Evolutionary conservation across 1,140 invertebrate genomes (phyloP).

Genomic region (Anoplolepis gracilipes): DNA sequence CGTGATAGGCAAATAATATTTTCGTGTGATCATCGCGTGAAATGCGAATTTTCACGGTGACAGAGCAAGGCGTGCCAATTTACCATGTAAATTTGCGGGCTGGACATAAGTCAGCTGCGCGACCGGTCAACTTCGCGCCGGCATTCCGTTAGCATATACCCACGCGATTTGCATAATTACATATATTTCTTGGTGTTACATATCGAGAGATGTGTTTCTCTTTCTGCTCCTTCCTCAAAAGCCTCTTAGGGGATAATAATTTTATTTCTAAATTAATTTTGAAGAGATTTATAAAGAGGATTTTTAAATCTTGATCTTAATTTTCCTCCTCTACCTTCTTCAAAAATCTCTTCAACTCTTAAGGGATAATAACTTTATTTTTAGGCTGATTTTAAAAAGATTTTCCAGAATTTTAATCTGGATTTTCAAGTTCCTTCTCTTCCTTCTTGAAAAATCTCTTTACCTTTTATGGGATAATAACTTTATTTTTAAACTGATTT

Average conservation of each 20-base stretch:
- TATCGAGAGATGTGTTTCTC: not conserved
- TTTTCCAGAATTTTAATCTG: not conserved
- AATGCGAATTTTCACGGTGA: constrained; percentile 13
- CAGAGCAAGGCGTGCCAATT: constrained; percentile 17
- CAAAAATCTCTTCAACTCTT: not conserved
- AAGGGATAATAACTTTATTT: not conserved
- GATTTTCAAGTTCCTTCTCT: no score
- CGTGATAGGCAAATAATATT: not conserved
- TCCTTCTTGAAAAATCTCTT: no score
- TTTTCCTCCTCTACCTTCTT: not conserved
- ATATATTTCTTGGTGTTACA: constrained; percentile 6
- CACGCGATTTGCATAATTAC: constrained; percentile 32
- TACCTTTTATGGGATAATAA: no score
- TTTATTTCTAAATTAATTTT: not conserved
- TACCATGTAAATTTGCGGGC: constrained; percentile 38
- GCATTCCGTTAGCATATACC: constrained; percentile 35
- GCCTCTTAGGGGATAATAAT: not conserved
- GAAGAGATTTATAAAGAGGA: no score
- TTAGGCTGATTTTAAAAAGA: not conserved
- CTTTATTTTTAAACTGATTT: no score
- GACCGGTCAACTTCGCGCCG: not conserved
- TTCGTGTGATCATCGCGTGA: not conserved
- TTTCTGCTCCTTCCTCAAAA: not conserved
- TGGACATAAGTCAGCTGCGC: not conserved
- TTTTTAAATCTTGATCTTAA: no score